Conservation (phyloP, 2,113 vertebrate species). For the Callipepla californica region DNA sequence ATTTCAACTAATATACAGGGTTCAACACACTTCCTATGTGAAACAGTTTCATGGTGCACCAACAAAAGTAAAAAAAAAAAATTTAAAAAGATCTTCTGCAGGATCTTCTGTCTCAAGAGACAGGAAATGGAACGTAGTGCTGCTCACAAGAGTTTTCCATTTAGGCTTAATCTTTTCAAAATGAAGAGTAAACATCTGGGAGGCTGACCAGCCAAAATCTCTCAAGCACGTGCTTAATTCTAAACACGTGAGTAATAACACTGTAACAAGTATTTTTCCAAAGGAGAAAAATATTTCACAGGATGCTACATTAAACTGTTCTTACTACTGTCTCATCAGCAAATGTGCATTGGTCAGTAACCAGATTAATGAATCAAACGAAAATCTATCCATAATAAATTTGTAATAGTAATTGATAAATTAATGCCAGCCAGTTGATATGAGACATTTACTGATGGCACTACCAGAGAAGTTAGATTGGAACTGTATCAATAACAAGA, state of each 20-base stretch:
- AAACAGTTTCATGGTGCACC: not conserved
- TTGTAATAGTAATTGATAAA: not conserved
- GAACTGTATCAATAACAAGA: not conserved
- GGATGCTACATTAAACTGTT: not conserved
- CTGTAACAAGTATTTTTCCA: not conserved
- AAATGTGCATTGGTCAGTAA: not conserved
- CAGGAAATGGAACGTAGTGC: not conserved
- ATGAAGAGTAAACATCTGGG: not conserved
- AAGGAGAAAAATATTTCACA: not conserved
- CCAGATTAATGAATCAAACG: not conserved
- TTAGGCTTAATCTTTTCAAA: not conserved
- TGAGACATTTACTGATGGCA: not conserved
- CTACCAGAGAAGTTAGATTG: not conserved
- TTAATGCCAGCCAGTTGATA: rapidly evolving
- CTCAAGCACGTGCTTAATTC: not conserved
- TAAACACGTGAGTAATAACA: rapidly evolving
- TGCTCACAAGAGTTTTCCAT: not conserved
- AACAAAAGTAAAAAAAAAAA: not conserved
- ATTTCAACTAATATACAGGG: not conserved
- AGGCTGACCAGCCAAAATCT: not conserved
- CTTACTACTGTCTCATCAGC: not conserved
- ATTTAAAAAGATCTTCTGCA: not conserved
- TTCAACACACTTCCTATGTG: not conserved
- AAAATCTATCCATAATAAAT: not conserved
- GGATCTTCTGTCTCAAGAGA: not conserved